Evolutionary conservation across 2,888 invertebrate genomes (phyloP).

Genomic region (Keiferia lycopersicella): DNA sequence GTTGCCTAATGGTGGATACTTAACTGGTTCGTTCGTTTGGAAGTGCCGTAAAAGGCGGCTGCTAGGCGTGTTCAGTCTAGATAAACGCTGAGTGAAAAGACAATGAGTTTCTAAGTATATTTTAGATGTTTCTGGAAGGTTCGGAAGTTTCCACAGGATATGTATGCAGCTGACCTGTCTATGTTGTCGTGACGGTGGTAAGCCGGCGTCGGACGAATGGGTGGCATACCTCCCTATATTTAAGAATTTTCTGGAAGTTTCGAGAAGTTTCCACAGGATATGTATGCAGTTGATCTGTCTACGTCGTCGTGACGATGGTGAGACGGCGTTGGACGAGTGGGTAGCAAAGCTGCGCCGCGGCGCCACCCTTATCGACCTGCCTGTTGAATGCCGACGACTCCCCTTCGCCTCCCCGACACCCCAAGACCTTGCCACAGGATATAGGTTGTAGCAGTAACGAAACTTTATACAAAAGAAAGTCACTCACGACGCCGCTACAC

Average conservation of each 20-base stretch:
- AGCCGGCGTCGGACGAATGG: slow-evolving; percentile 34
- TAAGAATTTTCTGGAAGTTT: no score
- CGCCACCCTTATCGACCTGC: slow-evolving; percentile 76
- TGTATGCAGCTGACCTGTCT: background rate
- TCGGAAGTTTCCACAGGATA: background rate
- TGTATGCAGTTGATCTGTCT: background rate
- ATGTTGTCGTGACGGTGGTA: slow-evolving; percentile 18
- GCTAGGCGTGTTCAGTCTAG: background rate
- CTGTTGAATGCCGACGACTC: slow-evolving; percentile 77
- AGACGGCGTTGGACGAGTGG: slow-evolving; percentile 34
- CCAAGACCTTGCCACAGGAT: slow-evolving; percentile 50
- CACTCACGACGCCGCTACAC: no score
- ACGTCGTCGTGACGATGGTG: slow-evolving; percentile 19
- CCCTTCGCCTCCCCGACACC: slow-evolving; percentile 50
- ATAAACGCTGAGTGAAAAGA: background rate
- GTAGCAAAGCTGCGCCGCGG: slow-evolving; percentile 56
- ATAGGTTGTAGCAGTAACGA: no score
- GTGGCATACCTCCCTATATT: background rate
- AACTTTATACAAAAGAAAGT: no score
- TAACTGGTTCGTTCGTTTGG: slow-evolving; percentile 7
- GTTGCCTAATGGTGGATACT: background rate
- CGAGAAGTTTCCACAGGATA: no score
- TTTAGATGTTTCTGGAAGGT: no score
- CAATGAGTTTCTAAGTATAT: background rate
- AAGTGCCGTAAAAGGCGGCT: slow-evolving; percentile 11